Percentiles rank a stretch among this genome's conserved stretches.
phyloP scores from a whole-genome alignment of 2,113 vertebrate species.

The Oriolus oriolus region DNA sequence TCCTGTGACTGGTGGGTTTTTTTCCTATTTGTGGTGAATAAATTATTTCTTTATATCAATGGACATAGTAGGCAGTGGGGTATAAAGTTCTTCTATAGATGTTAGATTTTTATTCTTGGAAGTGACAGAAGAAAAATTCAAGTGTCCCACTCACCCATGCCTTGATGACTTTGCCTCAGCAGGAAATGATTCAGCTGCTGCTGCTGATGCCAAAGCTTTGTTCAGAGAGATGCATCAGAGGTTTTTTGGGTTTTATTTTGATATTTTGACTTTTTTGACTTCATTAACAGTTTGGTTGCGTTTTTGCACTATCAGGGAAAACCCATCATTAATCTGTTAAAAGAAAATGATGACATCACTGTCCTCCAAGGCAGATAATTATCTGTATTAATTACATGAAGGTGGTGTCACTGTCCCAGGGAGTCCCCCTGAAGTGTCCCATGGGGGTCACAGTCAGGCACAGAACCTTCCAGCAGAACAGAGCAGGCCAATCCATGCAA shows the following conservation, averaged over 20 bases:
- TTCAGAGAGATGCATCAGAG: not conserved
- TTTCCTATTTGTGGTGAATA: not conserved
- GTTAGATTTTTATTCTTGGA: not conserved
- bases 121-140: not conserved
- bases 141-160: not conserved
- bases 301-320: not conserved
- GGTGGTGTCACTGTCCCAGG: not conserved
- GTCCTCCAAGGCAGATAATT: not conserved
- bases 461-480: not conserved
- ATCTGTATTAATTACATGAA: not conserved
- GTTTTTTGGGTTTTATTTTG: not conserved
- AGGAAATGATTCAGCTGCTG: not conserved
- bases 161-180: not conserved
- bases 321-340: not conserved
- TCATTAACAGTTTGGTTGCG: not conserved
- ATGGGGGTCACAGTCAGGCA: not conserved
- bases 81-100: not conserved
- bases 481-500: not conserved
- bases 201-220: not conserved
- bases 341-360: not conserved
- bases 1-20: not conserved
- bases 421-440: not conserved
- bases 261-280: rapidly evolving
- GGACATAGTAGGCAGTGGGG: not conserved
- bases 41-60: not conserved